phyloP scores from a whole-genome alignment of 1,140 invertebrate genomes.

The Akabosia matsudoensis region DNA sequence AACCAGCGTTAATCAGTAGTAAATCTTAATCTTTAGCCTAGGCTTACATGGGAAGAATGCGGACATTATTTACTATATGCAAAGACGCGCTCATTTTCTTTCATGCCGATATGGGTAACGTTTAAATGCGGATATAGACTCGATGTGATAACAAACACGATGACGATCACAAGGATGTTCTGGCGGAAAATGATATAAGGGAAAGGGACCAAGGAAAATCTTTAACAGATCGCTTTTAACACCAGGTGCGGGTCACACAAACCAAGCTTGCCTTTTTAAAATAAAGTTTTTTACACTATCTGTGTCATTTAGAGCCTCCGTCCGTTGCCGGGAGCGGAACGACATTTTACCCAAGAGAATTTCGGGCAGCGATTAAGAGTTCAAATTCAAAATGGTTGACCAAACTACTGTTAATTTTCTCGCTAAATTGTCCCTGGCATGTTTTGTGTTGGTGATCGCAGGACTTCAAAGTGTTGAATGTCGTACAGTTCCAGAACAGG shows the following conservation, averaged over 20 bases:
- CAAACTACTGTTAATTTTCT: not conserved
- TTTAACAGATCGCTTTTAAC: not conserved
- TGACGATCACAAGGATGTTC: not conserved
- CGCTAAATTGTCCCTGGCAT: not conserved
- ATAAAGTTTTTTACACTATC: too few relatives aligned
- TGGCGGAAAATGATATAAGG: conserved; percentile 18
- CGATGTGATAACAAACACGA: not conserved
- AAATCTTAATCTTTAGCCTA: not conserved
- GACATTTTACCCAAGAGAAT: not conserved
- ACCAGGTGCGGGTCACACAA: not conserved
- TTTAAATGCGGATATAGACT: not conserved
- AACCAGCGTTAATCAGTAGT: not conserved
- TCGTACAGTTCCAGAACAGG: not conserved
- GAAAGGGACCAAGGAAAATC: not conserved
- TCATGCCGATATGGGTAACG: not conserved
- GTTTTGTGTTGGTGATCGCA: not conserved
- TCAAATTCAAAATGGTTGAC: conserved; percentile 13
- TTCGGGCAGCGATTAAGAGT: too few relatives aligned
- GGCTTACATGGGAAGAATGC: not conserved
- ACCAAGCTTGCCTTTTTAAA: not conserved
- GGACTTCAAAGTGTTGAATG: not conserved
- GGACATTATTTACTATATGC: not conserved
- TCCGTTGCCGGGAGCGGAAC: too few relatives aligned
- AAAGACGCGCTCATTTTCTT: not conserved
- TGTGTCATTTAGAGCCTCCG: too few relatives aligned